phyloP scores from a whole-genome alignment of 2,113 vertebrate species.

The Rhinoderma darwinii region DNA sequence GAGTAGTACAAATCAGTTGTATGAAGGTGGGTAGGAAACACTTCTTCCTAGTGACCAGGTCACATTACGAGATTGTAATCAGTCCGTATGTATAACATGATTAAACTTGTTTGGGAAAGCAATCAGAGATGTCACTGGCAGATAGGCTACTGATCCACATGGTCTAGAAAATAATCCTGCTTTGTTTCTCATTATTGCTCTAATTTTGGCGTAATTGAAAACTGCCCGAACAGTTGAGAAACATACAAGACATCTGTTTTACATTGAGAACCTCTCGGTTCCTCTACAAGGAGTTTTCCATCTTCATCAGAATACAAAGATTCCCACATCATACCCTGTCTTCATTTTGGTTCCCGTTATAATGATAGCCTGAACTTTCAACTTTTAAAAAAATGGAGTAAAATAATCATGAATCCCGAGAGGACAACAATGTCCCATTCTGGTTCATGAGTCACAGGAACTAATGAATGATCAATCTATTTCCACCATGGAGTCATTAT shows the following conservation, averaged over 20 bases:
- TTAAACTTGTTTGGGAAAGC: conserved; percentile 59
- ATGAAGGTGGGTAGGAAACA: conserved; percentile 21
- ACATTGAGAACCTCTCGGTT: conserved; percentile 66
- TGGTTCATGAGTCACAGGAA: conserved; percentile 64
- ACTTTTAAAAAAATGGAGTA: conserved; percentile 71
- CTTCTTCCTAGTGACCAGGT: conserved; percentile 19
- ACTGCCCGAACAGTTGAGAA: conserved; percentile 67
- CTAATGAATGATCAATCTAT: background rate
- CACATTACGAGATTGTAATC: conserved; percentile 55
- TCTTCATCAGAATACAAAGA: conserved; percentile 70
- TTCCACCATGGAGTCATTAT: background rate
- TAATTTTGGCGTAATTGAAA: conserved; percentile 71
- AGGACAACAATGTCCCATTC: conserved; percentile 63
- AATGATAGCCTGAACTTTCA: conserved; percentile 71
- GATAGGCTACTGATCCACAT: conserved; percentile 57
- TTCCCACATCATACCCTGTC: conserved; percentile 71
- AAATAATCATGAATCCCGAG: conserved; percentile 62
- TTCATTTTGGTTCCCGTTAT: conserved; percentile 64
- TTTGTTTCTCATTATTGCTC: conserved; percentile 69
- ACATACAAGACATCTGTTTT: conserved; percentile 71
- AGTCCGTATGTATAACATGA: conserved; percentile 53
- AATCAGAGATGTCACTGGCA: conserved; percentile 61
- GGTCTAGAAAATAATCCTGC: conserved; percentile 56
- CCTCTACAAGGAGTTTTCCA: conserved; percentile 69
- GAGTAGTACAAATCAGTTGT: conserved; percentile 52